Base-by-base conservation (phyloP, 2,888 invertebrate genomes). In the Poecilobothrus nobilitatus region DNA sequence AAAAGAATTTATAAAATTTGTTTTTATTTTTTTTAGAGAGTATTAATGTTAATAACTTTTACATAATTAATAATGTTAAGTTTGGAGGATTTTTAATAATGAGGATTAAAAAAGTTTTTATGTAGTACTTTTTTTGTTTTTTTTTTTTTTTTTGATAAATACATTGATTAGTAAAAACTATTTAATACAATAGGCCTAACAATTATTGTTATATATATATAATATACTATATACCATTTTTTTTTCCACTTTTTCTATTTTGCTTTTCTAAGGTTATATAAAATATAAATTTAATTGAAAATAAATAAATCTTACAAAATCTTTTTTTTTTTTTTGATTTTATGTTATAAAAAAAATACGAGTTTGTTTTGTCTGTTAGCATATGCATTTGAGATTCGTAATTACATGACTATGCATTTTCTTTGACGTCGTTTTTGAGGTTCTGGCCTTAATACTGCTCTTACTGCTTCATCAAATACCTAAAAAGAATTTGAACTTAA, bases 391-490 rank as follows among this genome's bases (percentile, higher is more conserved):
- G 7, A 63, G 33, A 68, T 41, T 69, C 71, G 71, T 77, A 76
- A 77, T 88, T 89, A 89, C 87, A 89, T 88, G 82, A 90, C 87
- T 82, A 86, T 85, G 86, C 95, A 95, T 84, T 94, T 94, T 84
- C 94, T 89, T 85, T 95, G 94, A 84, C 92, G 91, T 84, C 94
- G 89, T 83, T 95, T 95, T 79, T 93, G 91, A 70, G 97, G 97
- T 83, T 97, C 96, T 68, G 99, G 99, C 85, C 95, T 89, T 78
- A 99, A 86, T 73, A 99, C 98, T 70, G 97, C 95, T 76, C 98
- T 88, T 61, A 98, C 98, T 41, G 98, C 97, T 85, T 99, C 99
- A 79, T 98, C 97, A 84, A 99, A 99, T 70, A 99, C 98, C 93
- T 95, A 84, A 5, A 67, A 67, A n/a, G 65, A 70, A 9, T 9